Percentiles rank a stretch among this genome's conserved stretches.
These are phyloP conservation scores for Prunella fulvescens DNA, from an alignment of 2,113 vertebrate species.

Conservation along the genomic window DNA sequence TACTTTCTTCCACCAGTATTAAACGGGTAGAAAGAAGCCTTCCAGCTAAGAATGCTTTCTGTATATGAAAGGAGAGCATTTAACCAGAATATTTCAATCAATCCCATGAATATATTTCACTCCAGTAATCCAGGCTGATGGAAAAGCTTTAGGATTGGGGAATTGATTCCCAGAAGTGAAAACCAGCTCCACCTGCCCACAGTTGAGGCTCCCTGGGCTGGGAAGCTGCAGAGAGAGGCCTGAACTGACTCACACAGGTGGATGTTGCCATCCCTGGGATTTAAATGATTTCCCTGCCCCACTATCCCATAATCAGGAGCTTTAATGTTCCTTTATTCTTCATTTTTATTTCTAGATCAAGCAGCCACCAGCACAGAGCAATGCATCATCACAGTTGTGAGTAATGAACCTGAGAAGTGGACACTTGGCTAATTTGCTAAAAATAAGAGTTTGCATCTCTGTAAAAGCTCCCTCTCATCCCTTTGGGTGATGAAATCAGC, in stretches of 20 bases:
- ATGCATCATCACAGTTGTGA: background rate
- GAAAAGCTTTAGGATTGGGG: background rate
- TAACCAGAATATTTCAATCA: background rate
- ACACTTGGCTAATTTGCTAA: slow-evolving; percentile 22
- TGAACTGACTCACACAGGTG: background rate
- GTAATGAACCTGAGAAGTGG: slow-evolving; percentile 22
- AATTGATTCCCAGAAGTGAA: background rate
- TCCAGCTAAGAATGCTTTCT: background rate
- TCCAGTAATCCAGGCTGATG: background rate
- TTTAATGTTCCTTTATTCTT: background rate
- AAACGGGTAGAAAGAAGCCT: background rate
- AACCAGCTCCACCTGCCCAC: background rate
- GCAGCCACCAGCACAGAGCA: background rate
- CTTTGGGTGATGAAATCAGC: background rate
- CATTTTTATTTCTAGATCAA: slow-evolving; percentile 3
- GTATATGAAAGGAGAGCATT: background rate
- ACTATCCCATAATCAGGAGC: background rate
- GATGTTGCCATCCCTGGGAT: background rate
- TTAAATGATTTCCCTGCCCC: background rate
- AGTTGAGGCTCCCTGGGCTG: background rate
- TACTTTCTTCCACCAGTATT: background rate
- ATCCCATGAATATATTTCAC: background rate
- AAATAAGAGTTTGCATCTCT: slow-evolving; percentile 28
- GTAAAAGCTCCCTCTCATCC: background rate
- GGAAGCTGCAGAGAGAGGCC: background rate